Evolutionary conservation across 2,797 vertebrate species (phyloP).

Genomic region (Gymnoscopelus braueri): DNA sequence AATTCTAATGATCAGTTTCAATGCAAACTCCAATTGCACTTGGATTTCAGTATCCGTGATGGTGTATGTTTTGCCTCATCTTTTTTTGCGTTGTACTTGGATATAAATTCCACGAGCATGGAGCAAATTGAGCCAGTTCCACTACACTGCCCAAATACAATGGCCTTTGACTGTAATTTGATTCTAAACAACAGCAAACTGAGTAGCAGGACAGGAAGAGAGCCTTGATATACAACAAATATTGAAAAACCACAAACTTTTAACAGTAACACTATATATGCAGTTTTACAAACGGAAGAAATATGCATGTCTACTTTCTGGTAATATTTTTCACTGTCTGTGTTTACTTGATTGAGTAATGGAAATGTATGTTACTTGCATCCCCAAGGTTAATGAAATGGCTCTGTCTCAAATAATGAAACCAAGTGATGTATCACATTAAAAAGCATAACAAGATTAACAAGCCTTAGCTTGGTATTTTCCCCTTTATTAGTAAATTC

Average conservation of each 20-base stretch:
- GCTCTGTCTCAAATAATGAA: slow-evolving; percentile 71
- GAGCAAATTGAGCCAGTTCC: background rate
- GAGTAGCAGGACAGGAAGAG: slow-evolving; percentile 22
- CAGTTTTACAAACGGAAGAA: slow-evolving; percentile 84
- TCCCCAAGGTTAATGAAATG: slow-evolving; percentile 82
- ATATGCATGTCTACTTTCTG: slow-evolving; percentile 94
- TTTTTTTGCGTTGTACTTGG: background rate
- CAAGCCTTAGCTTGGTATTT: slow-evolving; percentile 89
- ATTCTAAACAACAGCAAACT: slow-evolving; percentile 29
- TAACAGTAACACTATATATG: slow-evolving; percentile 80
- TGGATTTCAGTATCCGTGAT: slow-evolving; percentile 13
- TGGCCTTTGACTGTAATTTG: slow-evolving; percentile 35
- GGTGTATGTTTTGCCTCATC: slow-evolving; percentile 38
- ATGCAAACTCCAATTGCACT: background rate
- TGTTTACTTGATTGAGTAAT: slow-evolving; percentile 86
- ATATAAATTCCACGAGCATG: background rate
- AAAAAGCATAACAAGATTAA: slow-evolving; percentile 77
- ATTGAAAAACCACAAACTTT: slow-evolving; percentile 51
- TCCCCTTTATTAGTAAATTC: slow-evolving; percentile 81
- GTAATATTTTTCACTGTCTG: slow-evolving; percentile 88
- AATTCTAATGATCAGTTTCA: background rate
- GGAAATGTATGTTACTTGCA: slow-evolving; percentile 86
- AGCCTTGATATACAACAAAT: slow-evolving; percentile 44
- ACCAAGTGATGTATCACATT: slow-evolving; percentile 75
- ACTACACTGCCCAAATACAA: slow-evolving; percentile 33